These are phyloP conservation scores for Columbina picui DNA, from an alignment of 2,113 vertebrate species.

Conservation along the genomic window DNA sequence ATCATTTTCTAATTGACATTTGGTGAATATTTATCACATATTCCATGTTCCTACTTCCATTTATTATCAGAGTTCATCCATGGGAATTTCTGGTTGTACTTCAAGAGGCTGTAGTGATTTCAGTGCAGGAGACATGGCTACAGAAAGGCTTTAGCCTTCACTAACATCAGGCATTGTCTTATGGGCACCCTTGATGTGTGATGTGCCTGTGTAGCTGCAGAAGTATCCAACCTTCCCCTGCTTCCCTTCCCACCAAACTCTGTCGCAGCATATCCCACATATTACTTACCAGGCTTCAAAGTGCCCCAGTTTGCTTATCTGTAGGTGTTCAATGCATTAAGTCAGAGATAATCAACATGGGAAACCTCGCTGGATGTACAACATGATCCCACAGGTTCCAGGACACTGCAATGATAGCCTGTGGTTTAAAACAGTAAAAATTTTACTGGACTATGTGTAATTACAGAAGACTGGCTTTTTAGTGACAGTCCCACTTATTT, in stretches of 20 bases:
- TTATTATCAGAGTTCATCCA: not conserved
- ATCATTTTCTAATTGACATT: not conserved
- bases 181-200: not conserved
- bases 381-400: rapidly evolving
- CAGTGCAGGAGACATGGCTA: not conserved
- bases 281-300: not conserved
- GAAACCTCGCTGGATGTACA: not conserved
- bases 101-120: not conserved
- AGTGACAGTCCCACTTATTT: not conserved
- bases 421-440: not conserved
- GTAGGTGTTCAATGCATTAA: not conserved
- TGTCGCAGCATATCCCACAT: not conserved
- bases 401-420: not conserved
- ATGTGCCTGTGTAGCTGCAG: not conserved
- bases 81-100: not conserved
- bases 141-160: not conserved
- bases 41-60: not conserved
- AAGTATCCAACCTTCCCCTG: not conserved
- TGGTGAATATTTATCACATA: not conserved
- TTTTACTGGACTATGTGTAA: not conserved
- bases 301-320: not conserved
- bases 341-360: not conserved
- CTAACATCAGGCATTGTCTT: not conserved
- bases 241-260: not conserved
- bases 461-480: not conserved